phyloP scores from a whole-genome alignment of 2,113 vertebrate species.

The Zosterops borbonicus region DNA sequence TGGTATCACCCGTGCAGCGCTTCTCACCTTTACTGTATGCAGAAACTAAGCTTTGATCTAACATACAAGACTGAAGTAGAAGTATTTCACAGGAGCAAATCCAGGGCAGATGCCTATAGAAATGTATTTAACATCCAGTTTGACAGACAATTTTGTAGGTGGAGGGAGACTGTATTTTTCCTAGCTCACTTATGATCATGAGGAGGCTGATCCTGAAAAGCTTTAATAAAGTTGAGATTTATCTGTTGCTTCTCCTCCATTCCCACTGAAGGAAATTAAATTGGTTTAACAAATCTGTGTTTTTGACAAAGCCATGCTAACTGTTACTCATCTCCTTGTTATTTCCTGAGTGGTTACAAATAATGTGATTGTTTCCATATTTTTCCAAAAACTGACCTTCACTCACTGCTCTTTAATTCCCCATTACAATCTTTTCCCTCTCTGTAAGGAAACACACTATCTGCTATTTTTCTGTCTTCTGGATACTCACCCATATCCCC shows the following conservation, averaged over 20 bases:
- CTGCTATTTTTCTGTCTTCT: not conserved
- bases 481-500: not conserved
- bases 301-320: conserved; percentile 54
- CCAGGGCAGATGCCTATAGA: conserved; percentile 20
- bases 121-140: not conserved
- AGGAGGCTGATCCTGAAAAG: conserved; percentile 12
- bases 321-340: conserved; percentile 68
- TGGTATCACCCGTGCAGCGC: not conserved
- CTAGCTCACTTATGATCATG: not conserved
- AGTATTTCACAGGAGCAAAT: conserved; percentile 6
- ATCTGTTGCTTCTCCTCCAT: conserved; percentile 14
- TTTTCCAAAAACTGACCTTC: conserved; percentile 64
- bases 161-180: not conserved
- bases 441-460: not conserved
- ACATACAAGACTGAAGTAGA: not conserved
- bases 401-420: conserved; percentile 26
- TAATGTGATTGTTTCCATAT: conserved; percentile 61
- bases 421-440: conserved; percentile 6
- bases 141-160: conserved; percentile 16
- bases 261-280: conserved; percentile 57
- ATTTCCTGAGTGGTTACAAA: conserved; percentile 67
- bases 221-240: conserved; percentile 58
- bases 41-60: not conserved
- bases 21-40: not conserved
- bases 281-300: conserved; percentile 65